Percentiles rank a stretch among this genome's conserved stretches.
These are phyloP conservation scores for Sarcophaga carnaria DNA, from an alignment of 2,888 invertebrate species.

Conservation along the genomic window DNA sequence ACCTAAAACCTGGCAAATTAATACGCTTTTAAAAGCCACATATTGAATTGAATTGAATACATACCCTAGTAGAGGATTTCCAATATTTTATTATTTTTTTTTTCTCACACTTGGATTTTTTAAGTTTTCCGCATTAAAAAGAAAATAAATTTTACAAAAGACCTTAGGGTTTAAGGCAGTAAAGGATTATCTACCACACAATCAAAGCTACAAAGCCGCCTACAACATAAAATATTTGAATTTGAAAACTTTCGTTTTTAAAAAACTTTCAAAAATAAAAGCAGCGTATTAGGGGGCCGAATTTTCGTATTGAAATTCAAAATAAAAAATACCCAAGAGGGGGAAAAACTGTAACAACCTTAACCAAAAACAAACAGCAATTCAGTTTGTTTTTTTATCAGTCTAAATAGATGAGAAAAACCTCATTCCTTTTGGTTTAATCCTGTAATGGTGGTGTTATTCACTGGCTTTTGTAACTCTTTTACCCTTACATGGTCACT, in stretches of 20 bases:
- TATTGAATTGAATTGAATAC: slow-evolving; percentile 2
- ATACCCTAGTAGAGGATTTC: neutral
- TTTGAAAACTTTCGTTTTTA: neutral
- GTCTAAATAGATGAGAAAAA: neutral
- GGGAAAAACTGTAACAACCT: neutral
- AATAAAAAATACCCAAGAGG: no score
- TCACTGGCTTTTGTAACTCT: slow-evolving; percentile 1
- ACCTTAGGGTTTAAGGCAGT: neutral
- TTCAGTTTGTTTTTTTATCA: neutral
- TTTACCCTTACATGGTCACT: neutral
- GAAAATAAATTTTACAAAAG: no score
- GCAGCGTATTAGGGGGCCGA: neutral
- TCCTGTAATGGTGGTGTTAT: neutral
- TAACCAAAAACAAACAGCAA: slow-evolving; percentile 7
- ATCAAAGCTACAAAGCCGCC: neutral
- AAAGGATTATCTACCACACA: slow-evolving; percentile 26
- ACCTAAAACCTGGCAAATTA: neutral
- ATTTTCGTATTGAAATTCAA: neutral
- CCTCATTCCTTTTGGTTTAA: slow-evolving; percentile 26
- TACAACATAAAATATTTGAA: neutral
- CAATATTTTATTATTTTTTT: neutral
- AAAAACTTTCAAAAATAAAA: neutral
- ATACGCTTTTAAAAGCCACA: slow-evolving; percentile 6
- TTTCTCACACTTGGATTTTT: neutral
- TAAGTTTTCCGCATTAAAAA: no score